Percentiles rank a stretch among this genome's conserved stretches.
These are phyloP conservation scores for Tachina grossa DNA, from an alignment of 2,888 invertebrate genomes.

Conservation along the genomic window DNA sequence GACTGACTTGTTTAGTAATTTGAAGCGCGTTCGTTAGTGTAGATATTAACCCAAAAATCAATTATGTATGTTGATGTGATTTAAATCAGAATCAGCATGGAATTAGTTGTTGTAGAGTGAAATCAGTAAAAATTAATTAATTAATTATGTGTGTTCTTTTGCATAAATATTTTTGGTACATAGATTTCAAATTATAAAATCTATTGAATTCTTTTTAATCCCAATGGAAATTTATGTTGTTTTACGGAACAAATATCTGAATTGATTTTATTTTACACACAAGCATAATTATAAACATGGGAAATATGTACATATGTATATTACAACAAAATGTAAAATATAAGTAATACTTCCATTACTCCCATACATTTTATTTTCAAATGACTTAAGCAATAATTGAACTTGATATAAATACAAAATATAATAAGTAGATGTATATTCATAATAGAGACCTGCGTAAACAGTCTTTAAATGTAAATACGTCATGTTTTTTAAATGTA, in stretches of 20 bases:
- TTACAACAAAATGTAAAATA: neutral
- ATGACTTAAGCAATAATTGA: neutral
- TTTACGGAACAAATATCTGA: no score
- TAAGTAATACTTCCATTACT: neutral
- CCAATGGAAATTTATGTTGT: slow-evolving; percentile 20
- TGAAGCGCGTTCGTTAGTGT: neutral
- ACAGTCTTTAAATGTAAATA: no score
- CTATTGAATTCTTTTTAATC: slow-evolving; percentile 31
- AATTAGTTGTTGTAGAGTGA: slow-evolving; percentile 38
- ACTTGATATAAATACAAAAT: slow-evolving; percentile 16
- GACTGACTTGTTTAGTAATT: slow-evolving; percentile 13
- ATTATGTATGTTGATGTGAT: slow-evolving; percentile 52
- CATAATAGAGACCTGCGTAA: no score
- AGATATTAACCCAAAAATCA: slow-evolving; percentile 30
- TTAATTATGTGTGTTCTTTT: slow-evolving; percentile 50
- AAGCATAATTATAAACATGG: neutral
- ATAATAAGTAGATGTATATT: no score
- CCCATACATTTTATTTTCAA: neutral
- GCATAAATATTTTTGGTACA: neutral
- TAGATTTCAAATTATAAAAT: slow-evolving; percentile 5
- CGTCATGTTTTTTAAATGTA: no score
- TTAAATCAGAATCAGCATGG: slow-evolving; percentile 45
- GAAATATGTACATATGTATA: neutral
- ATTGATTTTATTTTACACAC: slow-evolving; percentile 9
- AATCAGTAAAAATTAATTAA: slow-evolving; percentile 55